These are phyloP conservation scores for Forbesichthys agassizii DNA, from an alignment of 2,113 vertebrate species.

Conservation along the genomic window DNA sequence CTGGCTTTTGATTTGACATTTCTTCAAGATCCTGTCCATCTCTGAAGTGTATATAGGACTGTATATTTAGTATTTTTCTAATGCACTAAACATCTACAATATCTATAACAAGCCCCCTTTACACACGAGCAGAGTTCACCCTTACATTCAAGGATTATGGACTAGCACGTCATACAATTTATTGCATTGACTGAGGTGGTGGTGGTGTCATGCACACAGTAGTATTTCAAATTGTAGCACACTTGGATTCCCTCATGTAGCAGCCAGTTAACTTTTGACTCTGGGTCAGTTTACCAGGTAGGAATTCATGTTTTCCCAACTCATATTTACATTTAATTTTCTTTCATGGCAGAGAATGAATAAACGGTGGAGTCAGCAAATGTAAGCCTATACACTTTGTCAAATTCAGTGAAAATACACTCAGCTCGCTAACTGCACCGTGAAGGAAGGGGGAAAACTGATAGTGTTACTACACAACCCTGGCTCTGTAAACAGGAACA, in stretches of 20 bases:
- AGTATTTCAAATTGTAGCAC: not conserved
- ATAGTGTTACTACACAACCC: too few relatives aligned
- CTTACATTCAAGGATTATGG: slow-evolving; percentile 37
- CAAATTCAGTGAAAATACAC: too few relatives aligned
- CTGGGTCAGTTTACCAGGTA: too few relatives aligned
- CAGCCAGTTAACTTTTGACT: not conserved
- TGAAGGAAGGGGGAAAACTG: too few relatives aligned
- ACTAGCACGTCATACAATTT: slow-evolving; percentile 54
- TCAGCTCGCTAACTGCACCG: too few relatives aligned
- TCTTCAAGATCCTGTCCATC: slow-evolving; percentile 73
- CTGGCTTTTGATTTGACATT: slow-evolving; percentile 58
- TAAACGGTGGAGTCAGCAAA: too few relatives aligned
- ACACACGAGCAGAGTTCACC: slow-evolving; percentile 37
- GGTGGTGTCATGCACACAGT: not conserved
- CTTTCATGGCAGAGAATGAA: too few relatives aligned
- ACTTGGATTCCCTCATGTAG: not conserved
- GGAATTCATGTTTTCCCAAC: too few relatives aligned
- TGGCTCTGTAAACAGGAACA: not conserved
- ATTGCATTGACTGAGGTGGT: slow-evolving; percentile 15
- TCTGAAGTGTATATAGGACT: not conserved
- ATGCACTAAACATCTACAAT: not conserved
- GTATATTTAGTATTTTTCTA: slow-evolving; percentile 1
- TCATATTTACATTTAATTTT: too few relatives aligned
- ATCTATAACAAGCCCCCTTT: slow-evolving; percentile 6
- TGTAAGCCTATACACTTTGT: too few relatives aligned